Evolutionary conservation across 2,113 vertebrate genomes (phyloP).

Genomic region (Saguinus midas): DNA sequence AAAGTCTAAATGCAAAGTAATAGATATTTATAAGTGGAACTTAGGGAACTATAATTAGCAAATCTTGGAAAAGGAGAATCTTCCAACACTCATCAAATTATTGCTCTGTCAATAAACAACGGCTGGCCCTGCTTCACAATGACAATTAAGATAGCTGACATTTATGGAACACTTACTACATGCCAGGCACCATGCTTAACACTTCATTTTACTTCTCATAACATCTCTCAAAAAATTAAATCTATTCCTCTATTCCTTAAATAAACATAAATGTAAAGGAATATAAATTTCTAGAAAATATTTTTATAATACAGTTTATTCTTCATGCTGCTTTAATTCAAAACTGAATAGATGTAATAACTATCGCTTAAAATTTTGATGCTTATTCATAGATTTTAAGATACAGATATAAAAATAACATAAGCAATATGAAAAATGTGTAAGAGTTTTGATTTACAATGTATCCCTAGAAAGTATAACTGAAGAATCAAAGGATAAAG

Average conservation of each 20-base stretch:
- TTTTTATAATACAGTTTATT: conserved; percentile 31
- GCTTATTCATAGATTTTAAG: neutral
- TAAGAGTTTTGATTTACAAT: neutral
- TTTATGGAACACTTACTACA: neutral
- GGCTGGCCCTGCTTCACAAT: neutral
- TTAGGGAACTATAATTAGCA: neutral
- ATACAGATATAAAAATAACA: conserved; percentile 5
- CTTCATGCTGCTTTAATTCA: neutral
- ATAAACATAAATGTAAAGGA: neutral
- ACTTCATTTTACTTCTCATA: neutral
- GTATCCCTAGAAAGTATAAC: neutral
- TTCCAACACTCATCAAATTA: neutral
- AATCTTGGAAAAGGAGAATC: neutral
- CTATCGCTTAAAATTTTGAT: neutral
- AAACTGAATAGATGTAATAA: neutral
- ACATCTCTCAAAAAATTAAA: neutral
- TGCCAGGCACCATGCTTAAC: neutral
- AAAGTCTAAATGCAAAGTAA: conserved; percentile 27
- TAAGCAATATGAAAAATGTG: neutral
- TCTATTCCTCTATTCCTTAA: neutral
- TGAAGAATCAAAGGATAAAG: neutral
- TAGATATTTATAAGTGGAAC: neutral
- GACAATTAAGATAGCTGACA: neutral
- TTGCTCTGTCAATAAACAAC: neutral
- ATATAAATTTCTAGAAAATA: neutral